Evolutionary conservation across 2,888 invertebrate species (phyloP), one percentile per base, ranked within the genome.

Genomic region (Pseudococcus jackbeardsleyi): DNA sequence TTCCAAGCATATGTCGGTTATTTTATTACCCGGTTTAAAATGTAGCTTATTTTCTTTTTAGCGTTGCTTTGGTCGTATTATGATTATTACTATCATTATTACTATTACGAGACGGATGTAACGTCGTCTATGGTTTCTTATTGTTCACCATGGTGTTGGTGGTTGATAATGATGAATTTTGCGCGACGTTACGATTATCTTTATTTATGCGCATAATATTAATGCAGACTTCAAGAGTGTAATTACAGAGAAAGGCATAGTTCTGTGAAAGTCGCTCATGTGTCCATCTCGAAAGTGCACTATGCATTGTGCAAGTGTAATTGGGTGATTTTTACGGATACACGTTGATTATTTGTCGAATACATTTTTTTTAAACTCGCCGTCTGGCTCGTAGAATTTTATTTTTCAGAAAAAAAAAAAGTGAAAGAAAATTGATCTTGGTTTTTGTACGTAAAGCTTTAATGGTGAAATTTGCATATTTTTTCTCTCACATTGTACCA

Each of bases 191-290:
- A 82, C 19, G 79, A 82, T 82, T 82, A 82, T 19, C 46, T 82
- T 19, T 19, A 82, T 82, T 82, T 82, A 82, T 82, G 79, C 79
- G 46, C 79, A 82, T 82, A 82, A 82, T 82, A 82, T 82, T 82
- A 82, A 46, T 46, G 19, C 42, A 17, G 46, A 46, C 46, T 82
- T 82, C 12, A 33, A 22, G 19, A 82, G 79, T 46, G 46, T 82
- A 82, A 82, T 82, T 82, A 46, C 46, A 46, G 79, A 82, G 79
- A 82, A 82, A 82, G 79, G 79, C 46, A 46, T 82, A 46, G 12
- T 46, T 82, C 42, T 42, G 46, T 82, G 79, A 82, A 82, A 82
- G 79, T 82, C 79, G 79, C 46, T 82, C 42, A 82, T 82, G 79
- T 46, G 79, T 19, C 79, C 79, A 82, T 82, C 46, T 46, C 46